These are phyloP conservation scores for Drosophila kohkoa DNA, from an alignment of 1,140 invertebrate genomes.

Conservation along the genomic window DNA sequence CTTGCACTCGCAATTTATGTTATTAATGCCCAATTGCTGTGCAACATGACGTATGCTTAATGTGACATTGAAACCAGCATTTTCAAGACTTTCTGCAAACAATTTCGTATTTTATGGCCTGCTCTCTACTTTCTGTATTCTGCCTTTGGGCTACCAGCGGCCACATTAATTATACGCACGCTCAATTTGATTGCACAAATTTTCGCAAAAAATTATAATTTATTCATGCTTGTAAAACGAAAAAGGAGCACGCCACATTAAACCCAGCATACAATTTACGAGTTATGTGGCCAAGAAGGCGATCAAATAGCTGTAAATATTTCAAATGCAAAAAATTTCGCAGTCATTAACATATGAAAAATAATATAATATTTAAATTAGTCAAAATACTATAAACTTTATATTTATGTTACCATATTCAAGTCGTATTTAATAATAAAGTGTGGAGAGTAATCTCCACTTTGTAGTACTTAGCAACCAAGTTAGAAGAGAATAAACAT, in stretches of 20 bases:
- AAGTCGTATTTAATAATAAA: no score
- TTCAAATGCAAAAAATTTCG: neutral
- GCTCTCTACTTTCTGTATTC: no score
- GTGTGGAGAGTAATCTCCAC: no score
- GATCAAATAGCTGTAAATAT: slow-evolving; percentile 17
- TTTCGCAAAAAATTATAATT: slow-evolving; percentile 28
- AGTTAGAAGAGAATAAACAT: no score
- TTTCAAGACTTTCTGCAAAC: slow-evolving; percentile 1
- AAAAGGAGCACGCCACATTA: slow-evolving; percentile 6
- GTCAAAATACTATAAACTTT: no score
- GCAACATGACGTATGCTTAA: slow-evolving; percentile 39
- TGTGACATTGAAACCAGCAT: slow-evolving; percentile 5
- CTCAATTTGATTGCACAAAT: slow-evolving; percentile 34
- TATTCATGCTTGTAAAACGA: slow-evolving; percentile 29
- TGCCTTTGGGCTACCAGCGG: neutral
- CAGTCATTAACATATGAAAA: no score
- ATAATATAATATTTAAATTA: no score
- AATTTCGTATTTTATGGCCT: slow-evolving; percentile 4
- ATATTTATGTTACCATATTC: no score
- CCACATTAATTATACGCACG: slow-evolving; percentile 25
- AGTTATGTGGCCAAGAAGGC: slow-evolving; percentile 5
- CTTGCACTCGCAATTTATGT: slow-evolving; percentile 1
- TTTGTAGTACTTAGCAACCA: no score
- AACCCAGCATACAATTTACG: slow-evolving; percentile 5
- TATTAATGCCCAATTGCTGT: slow-evolving; percentile 22